Conservation (phyloP, 2,113 vertebrate genomes). For the Carettochelys insculpta region DNA sequence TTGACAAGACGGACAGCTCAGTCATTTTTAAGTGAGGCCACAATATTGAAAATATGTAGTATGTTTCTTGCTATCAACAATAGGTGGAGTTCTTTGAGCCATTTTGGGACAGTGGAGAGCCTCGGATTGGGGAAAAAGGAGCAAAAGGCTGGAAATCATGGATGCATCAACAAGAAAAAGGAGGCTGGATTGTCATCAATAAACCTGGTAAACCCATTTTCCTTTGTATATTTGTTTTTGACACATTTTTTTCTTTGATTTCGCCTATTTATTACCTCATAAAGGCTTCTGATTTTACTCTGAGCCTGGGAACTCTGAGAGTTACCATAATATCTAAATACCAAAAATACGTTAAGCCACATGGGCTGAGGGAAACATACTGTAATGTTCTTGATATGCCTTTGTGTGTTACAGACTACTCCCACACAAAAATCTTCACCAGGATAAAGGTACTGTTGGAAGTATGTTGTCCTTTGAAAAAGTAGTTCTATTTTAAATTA, state of each 20-base stretch:
- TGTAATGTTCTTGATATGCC: not conserved
- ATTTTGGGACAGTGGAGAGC: constrained; percentile 96
- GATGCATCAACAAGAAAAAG: constrained; percentile 96
- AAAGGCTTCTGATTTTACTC: not conserved
- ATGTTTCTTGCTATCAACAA: not conserved
- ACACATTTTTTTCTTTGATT: not conserved
- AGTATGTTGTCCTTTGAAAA: not conserved
- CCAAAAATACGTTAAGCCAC: not conserved
- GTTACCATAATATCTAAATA: not conserved
- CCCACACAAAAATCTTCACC: not conserved
- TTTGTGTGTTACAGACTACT: not conserved
- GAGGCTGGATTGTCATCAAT: constrained; percentile 89
- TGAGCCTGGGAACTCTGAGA: not conserved
- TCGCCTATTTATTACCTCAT: not conserved
- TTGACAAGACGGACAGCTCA: not conserved
- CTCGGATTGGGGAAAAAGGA: constrained; percentile 89
- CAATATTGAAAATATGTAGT: not conserved
- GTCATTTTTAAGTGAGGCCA: not conserved
- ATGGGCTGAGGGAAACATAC: not conserved
- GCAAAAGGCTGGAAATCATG: constrained; percentile 93
- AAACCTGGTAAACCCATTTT: constrained; percentile 75
- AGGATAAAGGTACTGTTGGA: not conserved
- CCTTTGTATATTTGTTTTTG: not conserved
- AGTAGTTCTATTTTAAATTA: not conserved
- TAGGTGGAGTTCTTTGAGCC: constrained; percentile 96